phyloP scores from a whole-genome alignment of 2,113 vertebrate genomes.

The Laticauda laticaudata region DNA sequence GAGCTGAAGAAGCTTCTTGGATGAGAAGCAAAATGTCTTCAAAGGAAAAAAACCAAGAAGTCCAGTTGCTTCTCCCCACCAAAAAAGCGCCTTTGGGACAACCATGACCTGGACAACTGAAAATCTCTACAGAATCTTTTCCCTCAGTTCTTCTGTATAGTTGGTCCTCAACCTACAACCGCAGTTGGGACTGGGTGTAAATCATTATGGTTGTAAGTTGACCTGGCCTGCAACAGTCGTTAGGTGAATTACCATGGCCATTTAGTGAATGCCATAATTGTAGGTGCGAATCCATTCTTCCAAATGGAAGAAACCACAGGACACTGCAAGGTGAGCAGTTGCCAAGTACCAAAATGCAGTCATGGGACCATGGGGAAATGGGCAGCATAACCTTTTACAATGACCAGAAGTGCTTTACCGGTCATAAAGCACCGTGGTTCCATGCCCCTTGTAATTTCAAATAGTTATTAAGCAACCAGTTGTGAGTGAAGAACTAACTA shows the following conservation, averaged over 20 bases:
- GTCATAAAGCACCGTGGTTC: neutral
- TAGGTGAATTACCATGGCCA: neutral
- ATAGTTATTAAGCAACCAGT: neutral
- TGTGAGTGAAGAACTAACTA: neutral
- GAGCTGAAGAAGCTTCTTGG: too few relatives aligned
- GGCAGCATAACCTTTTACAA: neutral
- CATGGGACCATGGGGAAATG: neutral
- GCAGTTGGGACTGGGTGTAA: neutral
- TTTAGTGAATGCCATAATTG: neutral
- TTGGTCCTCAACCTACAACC: neutral
- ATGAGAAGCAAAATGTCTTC: too few relatives aligned
- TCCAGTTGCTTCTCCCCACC: too few relatives aligned
- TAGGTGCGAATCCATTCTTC: neutral
- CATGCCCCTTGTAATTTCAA: neutral
- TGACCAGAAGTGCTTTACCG: neutral
- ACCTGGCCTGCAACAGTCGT: neutral
- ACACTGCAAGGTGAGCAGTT: neutral
- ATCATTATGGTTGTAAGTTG: neutral
- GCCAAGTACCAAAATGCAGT: neutral
- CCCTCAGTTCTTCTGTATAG: neutral
- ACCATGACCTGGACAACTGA: too few relatives aligned
- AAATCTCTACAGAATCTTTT: too few relatives aligned
- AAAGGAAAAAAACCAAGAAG: too few relatives aligned
- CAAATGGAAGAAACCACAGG: neutral
- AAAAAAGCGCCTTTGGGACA: too few relatives aligned